Evolutionary conservation across 2,113 vertebrate genomes (phyloP).

Genomic region (Tupaia tana): DNA sequence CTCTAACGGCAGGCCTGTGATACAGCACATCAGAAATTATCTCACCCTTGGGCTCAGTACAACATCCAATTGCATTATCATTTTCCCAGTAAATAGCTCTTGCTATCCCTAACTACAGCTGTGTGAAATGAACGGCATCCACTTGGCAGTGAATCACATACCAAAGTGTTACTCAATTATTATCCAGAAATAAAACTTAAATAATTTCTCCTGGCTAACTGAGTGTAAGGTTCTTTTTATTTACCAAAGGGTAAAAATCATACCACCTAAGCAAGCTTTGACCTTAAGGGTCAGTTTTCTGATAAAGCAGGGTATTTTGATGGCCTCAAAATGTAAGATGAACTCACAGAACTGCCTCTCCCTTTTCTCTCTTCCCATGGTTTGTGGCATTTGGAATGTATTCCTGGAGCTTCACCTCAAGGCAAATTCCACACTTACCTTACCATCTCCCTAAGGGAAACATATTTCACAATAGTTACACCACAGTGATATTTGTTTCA

Average conservation of each 20-base stretch:
- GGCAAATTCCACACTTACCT: conserved; percentile 64
- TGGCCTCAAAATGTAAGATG: background rate
- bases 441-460: conserved; percentile 61
- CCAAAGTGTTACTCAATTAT: conserved; percentile 72
- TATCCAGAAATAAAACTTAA: conserved; percentile 73
- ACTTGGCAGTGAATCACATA: conserved; percentile 73
- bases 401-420: conserved; percentile 51
- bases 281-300: conserved; percentile 9
- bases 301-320: background rate
- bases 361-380: background rate
- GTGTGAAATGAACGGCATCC: conserved; percentile 58
- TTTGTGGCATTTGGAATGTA: conserved; percentile 41
- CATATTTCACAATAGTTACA: conserved; percentile 67
- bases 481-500: conserved; percentile 59
- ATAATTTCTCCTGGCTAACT: conserved; percentile 60
- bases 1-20: conserved; percentile 39
- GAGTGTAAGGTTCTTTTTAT: conserved; percentile 56
- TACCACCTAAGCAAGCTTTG: conserved; percentile 11
- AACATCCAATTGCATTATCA: conserved; percentile 67
- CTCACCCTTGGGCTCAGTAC: conserved; percentile 58
- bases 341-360: background rate
- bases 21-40: conserved; percentile 54
- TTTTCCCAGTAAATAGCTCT: conserved; percentile 69
- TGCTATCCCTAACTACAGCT: conserved; percentile 64
- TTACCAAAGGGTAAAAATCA: conserved; percentile 54